These are phyloP conservation scores for Peromyscus eremicus DNA, from an alignment of 2,797 vertebrate genomes.

Conservation along the genomic window DNA sequence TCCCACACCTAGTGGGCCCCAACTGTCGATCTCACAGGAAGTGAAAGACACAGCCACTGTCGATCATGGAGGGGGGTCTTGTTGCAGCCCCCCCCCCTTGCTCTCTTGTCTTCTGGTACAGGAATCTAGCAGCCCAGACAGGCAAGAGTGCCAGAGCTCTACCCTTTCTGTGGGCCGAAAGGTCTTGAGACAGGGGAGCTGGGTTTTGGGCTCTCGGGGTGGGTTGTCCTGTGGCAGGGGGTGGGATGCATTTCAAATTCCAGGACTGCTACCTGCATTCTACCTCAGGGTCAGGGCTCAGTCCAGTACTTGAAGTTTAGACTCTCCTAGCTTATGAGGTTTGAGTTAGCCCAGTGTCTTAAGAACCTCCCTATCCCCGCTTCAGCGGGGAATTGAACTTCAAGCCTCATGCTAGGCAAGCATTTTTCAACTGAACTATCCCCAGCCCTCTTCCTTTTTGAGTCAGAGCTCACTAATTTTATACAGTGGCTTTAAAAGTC, in stretches of 20 bases:
- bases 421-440: not conserved
- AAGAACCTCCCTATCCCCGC: too few species aligned
- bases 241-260: not conserved
- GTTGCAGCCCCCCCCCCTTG: not conserved
- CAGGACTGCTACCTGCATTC: too few species aligned
- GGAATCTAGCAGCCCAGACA: not conserved
- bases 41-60: constrained; percentile 23
- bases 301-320: not conserved
- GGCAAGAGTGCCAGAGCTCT: not conserved
- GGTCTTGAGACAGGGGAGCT: not conserved
- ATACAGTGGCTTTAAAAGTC: not conserved
- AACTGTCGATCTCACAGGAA: constrained; percentile 80
- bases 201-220: not conserved
- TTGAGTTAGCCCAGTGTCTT: not conserved
- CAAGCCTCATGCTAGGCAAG: not conserved
- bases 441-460: not conserved
- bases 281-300: not conserved
- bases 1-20: constrained; percentile 36
- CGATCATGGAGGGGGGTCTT: constrained; percentile 57
- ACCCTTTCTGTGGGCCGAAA: not conserved
- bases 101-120: not conserved
- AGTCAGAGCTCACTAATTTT: not conserved
- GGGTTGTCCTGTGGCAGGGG: not conserved
- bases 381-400: not conserved
- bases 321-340: not conserved